phyloP scores from a whole-genome alignment of 2,888 invertebrate genomes.

The Protonemura montana region DNA sequence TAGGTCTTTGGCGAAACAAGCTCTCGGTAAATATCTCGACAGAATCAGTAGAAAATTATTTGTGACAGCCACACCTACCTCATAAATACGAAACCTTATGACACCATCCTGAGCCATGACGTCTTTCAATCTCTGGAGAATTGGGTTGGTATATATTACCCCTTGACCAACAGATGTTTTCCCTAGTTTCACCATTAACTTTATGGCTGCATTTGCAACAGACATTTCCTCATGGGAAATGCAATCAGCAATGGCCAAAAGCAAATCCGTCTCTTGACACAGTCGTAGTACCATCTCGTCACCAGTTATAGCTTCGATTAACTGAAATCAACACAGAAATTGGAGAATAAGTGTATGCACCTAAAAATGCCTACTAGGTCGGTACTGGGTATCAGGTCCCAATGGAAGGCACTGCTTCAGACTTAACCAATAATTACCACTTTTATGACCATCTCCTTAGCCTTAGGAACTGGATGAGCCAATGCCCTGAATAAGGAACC shows the following conservation, averaged over 20 bases:
- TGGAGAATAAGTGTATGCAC: not conserved
- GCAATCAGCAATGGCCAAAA: slow-evolving; percentile 66
- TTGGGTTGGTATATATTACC: slow-evolving; percentile 63
- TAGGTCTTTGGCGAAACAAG: no score
- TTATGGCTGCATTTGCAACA: slow-evolving; percentile 68
- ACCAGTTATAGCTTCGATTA: slow-evolving; percentile 56
- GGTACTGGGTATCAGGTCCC: no score
- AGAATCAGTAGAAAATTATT: no score
- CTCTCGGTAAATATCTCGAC: no score
- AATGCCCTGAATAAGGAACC: slow-evolving; percentile 68
- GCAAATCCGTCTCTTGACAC: slow-evolving; percentile 62
- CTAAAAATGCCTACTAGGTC: not conserved
- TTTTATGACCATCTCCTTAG: slow-evolving; percentile 70
- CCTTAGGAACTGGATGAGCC: slow-evolving; percentile 68
- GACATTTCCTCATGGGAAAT: slow-evolving; percentile 67
- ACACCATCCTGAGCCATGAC: slow-evolving; percentile 66
- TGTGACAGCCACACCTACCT: no score
- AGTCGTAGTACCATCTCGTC: slow-evolving; percentile 58
- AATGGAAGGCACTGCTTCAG: no score
- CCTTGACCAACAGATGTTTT: slow-evolving; percentile 59
- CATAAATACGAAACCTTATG: slow-evolving; percentile 73
- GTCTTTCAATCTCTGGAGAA: slow-evolving; percentile 66
- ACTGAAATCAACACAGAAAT: slow-evolving; percentile 53
- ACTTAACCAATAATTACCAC: slow-evolving; percentile 61
- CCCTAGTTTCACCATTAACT: slow-evolving; percentile 64